Evolutionary conservation across 1,140 invertebrate species (phyloP), one percentile per base, ranked within the genome.

Genomic region (Listronotus oregonensis): DNA sequence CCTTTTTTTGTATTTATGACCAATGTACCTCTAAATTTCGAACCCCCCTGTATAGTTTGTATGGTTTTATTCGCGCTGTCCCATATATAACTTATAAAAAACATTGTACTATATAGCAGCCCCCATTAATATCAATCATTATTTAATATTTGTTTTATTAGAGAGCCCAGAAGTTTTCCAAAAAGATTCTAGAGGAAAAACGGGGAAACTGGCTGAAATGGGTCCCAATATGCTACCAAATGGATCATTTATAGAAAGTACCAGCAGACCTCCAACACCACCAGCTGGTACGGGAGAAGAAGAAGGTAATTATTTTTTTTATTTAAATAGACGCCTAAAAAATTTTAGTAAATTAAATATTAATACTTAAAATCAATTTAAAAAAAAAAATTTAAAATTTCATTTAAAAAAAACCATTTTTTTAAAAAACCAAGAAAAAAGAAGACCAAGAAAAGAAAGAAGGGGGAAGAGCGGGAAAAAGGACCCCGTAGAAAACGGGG

Each of bases 121-220:
- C 1, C 21, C 21, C 21, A 27, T 1, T 27, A 27, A 27, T 27
- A 27, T 5, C 21, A 27, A 3, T 27, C 21, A n/a, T 27, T 27
- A 27, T 27, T 27, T 27, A 27, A 11, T 18, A 32, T 27, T 31
- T 50, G 6, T 18, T 10, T 37, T 9, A 4, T 63, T 40, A 39
- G 85, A 90, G 83, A 91, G 80, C 91, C 91, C 89, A 91, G 67
- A 82, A 82, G 64, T 74, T 89, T 44, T n/a, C n/a, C n/a, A 87
- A 84, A 57, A 89, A 91, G 77, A 55, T 90, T 49, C 71, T 90
- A 18, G 85, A 85, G 8, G 89, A 92, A 70, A 91, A 90, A 78
- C 84, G 89, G 6, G 89, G 89, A 70, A 89, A 64, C 65, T 89
- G 37, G 85, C 86, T 1, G 80, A 84, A 3, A 82, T 84, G 6